These are phyloP conservation scores for Ophion obscuratus DNA, from an alignment of 2,888 invertebrate species.

Conservation along the genomic window DNA sequence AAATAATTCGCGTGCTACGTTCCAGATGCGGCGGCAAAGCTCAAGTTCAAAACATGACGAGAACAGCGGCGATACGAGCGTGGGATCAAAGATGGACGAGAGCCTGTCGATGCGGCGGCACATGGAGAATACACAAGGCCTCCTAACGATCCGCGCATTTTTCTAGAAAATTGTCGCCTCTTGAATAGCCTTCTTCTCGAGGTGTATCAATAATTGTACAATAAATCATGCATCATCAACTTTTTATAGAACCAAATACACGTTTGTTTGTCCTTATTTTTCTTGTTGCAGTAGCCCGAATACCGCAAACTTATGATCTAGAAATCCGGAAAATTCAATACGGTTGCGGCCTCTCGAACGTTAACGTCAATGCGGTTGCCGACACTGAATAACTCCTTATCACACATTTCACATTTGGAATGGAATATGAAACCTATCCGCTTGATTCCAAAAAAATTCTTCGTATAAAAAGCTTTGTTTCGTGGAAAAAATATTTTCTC, in stretches of 20 bases:
- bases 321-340: no score
- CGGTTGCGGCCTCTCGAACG: no score
- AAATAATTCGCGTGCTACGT: background rate
- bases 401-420: no score
- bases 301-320: no score
- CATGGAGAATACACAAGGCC: slow-evolving; percentile 80
- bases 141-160: slow-evolving; percentile 53
- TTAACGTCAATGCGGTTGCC: no score
- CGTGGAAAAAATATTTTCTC: no score
- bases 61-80: slow-evolving; percentile 91
- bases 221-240: slow-evolving; percentile 13
- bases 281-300: background rate
- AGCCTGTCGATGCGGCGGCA: slow-evolving; percentile 89
- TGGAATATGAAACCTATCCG: no score
- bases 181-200: background rate
- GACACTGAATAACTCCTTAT: no score
- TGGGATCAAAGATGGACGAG: slow-evolving; percentile 94
- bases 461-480: no score
- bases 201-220: slow-evolving; percentile 27
- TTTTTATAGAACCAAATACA: background rate
- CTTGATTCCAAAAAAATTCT: no score
- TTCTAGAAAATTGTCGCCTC: slow-evolving; percentile 6
- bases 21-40: slow-evolving; percentile 88
- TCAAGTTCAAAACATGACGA: slow-evolving; percentile 87
- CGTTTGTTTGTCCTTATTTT: background rate